These are phyloP conservation scores for Dryocosmus kuriphilus DNA, from an alignment of 2,888 invertebrate species.

Conservation along the genomic window DNA sequence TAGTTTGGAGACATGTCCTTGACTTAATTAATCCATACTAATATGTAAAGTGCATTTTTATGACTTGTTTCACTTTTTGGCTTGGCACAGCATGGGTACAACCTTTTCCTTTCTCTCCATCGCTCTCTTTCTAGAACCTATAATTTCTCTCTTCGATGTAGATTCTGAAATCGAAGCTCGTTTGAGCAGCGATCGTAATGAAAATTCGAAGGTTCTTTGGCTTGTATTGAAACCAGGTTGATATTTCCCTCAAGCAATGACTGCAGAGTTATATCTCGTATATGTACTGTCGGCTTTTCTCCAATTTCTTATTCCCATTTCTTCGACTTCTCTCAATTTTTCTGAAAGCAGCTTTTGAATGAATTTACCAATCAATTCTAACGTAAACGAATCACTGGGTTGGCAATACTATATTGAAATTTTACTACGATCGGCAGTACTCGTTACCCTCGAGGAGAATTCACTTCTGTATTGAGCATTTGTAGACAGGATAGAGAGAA, in stretches of 20 bases:
- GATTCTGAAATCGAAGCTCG: slow-evolving; percentile 18
- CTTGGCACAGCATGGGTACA: no score
- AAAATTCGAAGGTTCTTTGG: slow-evolving; percentile 34
- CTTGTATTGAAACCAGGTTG: neutral
- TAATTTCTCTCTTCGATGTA: neutral
- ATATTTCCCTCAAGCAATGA: slow-evolving; percentile 15
- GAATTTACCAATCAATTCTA: slow-evolving; percentile 51
- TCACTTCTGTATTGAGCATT: slow-evolving; percentile 13
- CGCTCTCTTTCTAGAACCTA: slow-evolving; percentile 7
- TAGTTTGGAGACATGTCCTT: no score
- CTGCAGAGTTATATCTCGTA: neutral
- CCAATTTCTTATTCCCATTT: neutral
- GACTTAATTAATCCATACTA: no score
- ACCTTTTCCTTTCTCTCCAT: neutral
- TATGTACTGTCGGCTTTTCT: neutral
- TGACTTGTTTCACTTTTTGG: no score
- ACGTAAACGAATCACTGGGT: slow-evolving; percentile 41
- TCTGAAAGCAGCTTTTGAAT: slow-evolving; percentile 43
- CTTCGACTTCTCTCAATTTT: slow-evolving; percentile 3
- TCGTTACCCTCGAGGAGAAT: slow-evolving; percentile 47
- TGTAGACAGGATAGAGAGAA: slow-evolving; percentile 40
- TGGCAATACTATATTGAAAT: slow-evolving; percentile 46
- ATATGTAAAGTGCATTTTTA: no score
- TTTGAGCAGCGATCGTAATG: slow-evolving; percentile 19
- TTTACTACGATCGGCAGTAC: slow-evolving; percentile 50